Evolutionary conservation across 1,140 invertebrate genomes (phyloP), one percentile per base, ranked within the genome.

Genomic region (Ladona fulva): DNA sequence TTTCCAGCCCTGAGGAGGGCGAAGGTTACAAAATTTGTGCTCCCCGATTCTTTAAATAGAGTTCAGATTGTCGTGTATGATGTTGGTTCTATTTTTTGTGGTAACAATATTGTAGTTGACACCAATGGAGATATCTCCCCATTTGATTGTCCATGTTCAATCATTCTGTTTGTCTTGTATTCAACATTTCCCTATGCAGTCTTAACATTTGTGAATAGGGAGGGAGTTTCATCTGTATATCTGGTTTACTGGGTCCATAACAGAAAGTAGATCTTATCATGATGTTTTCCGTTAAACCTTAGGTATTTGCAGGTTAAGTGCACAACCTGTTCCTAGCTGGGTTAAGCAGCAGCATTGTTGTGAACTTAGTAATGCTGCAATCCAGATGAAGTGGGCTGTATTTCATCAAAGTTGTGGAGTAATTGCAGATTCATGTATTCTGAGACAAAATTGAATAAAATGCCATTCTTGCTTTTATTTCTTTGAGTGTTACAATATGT

Each of bases 401-500:
- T 66, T 66, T 66, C 52, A 19, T 66, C n/a, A 22, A 66, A 66
- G n/a, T 16, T 66, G 52, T 66, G n/a, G 52, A 66, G n/a, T 66
- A 66, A 19, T 12, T 66, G 52, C n/a, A 22, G 52, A 66, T 66
- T 16, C 5, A 66, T 66, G 52, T 66, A 66, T 66, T 52, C 44
- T 66, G n/a, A 66, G 52, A 66, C 52, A 66, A 22, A 37, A 22
- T 66, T 66, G n/a, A 66, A 66, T 66, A 66, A 66, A 66, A 19
- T 66, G 52, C 52, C 52, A 66, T 66, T 19, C n/a, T 66, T 66
- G 52, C 52, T 66, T 66, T 66, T 66, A 66, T 66, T 66, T 66
- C 52, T 52, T 52, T 5, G 52, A 66, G n/a, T 5, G 5, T 66
- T 66, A 66, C 52, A 66, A 12, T 66, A 37, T 66, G 52, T 66